A percentile compares a stretch with the other conserved stretches of the same genome.
Conservation (phyloP, 2,113 vertebrate genomes). For the Conger conger region DNA sequence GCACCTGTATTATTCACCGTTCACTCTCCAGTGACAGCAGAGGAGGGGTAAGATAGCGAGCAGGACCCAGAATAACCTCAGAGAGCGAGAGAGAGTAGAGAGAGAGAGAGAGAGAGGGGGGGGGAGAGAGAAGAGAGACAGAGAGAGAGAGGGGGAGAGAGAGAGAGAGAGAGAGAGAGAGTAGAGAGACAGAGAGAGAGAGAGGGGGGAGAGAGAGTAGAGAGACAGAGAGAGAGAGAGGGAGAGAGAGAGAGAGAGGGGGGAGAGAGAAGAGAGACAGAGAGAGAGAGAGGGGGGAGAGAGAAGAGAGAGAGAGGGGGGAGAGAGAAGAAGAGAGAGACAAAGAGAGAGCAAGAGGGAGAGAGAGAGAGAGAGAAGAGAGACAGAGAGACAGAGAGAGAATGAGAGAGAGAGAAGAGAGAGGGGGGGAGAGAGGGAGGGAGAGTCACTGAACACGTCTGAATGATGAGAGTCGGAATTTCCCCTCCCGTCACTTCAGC, state of each 20-base stretch:
- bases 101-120: background rate
- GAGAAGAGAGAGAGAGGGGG: background rate
- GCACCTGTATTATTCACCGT: background rate
- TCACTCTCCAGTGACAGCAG: background rate
- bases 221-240: background rate
- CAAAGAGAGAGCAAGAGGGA: too few species aligned
- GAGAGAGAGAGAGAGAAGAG: background rate
- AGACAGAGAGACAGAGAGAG: too few species aligned
- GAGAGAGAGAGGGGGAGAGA: background rate
- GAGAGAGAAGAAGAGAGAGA: background rate
- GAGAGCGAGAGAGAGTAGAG: background rate
- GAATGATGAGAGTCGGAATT: too few species aligned
- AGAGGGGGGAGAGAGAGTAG: background rate
- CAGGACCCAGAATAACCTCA: background rate
- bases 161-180: background rate
- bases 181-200: background rate
- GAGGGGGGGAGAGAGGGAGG: background rate
- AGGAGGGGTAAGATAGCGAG: background rate
- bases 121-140: background rate
- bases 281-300: background rate
- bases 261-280: background rate
- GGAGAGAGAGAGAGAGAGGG: background rate
- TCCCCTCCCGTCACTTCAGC: too few species aligned
- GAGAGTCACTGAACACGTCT: too few species aligned
- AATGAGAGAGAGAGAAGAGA: too few species aligned